Base-by-base conservation (phyloP, 2,888 invertebrate species). In the Drosophila buzzatii region DNA sequence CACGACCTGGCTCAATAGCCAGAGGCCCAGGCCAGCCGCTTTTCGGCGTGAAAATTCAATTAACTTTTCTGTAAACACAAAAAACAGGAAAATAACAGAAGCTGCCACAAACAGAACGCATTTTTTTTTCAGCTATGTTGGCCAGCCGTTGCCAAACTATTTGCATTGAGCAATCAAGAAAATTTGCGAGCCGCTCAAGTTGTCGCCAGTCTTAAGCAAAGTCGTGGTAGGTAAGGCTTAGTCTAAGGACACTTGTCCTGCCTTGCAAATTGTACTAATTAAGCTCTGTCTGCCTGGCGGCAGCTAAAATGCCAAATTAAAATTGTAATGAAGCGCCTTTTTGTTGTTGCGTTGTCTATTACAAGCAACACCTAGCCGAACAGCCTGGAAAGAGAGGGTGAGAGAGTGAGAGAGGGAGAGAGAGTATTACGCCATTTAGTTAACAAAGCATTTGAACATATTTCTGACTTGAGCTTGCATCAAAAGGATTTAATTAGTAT, bases 181-280 rank as follows among this genome's bases (percentile, higher is more conserved):
- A 70, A 70, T 59, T 49, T 55, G 55, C 53, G 45, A 67, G 41
- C 49, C 59, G 20, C 52, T 52, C 23, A 51, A 62, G 61, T 70
- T 74, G 67, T 74, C 69, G 80, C 73, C 72, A 64, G 60, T 56
- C 44, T 44, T 20, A 44, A 33, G 12, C 41, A 4, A 39, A 27
- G 41, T 20, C 63, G 58, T 35, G 23, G 42, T 18, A n/a, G 27
- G 7, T 16, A 45, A 39, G 47, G 41, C 62, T 76, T 58, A 61
- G 56, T 68, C 68, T 61, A 71, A 86, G 81, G 58, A 86, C 81
- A 81, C 84, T 85, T 79, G 81, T 83, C 64, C 70, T 73, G 60
- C 64, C 74, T 72, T 58, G 79, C 81, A 83, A 85, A 85, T 85
- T 85, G 89, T 79, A 76, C 89, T 85, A 89, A 85, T 85, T 85